These are phyloP conservation scores for Sebastes fasciatus DNA, from an alignment of 2,113 vertebrate genomes.

Conservation along the genomic window DNA sequence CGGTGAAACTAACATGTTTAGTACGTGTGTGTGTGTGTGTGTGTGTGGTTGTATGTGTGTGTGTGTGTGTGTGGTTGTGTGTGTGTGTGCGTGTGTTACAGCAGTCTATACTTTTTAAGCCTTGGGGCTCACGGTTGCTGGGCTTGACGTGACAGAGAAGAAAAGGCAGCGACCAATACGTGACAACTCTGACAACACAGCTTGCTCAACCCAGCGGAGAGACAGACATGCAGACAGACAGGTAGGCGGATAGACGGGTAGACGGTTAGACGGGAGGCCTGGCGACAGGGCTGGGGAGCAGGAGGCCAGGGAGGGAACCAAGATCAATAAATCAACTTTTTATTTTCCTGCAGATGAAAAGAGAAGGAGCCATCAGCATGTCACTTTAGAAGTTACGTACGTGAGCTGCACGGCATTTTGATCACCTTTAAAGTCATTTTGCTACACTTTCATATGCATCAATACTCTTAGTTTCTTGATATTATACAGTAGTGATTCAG, in stretches of 20 bases:
- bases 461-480: neutral
- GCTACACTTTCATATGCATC: neutral
- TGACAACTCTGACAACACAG: slow-evolving; percentile 34
- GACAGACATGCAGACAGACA: slow-evolving; percentile 1
- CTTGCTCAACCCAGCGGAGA: slow-evolving; percentile 1
- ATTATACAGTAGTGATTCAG: neutral
- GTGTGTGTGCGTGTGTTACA: neutral
- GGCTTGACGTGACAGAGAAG: slow-evolving; percentile 28
- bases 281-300: neutral
- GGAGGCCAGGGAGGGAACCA: slow-evolving; percentile 16
- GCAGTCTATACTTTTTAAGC: slow-evolving; percentile 17
- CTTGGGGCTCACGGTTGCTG: neutral
- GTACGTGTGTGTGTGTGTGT: neutral
- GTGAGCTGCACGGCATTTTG: neutral
- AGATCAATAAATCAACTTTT: slow-evolving; percentile 34
- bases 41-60: neutral
- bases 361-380: neutral
- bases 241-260: neutral
- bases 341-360: slow-evolving; percentile 9
- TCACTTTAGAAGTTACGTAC: neutral
- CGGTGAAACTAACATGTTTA: neutral
- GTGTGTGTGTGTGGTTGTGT: neutral
- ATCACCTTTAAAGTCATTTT: neutral
- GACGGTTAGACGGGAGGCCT: slow-evolving; percentile 1
- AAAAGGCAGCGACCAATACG: slow-evolving; percentile 27